Evolutionary conservation across 2,888 invertebrate genomes (phyloP), one percentile per base, ranked within the genome.

Genomic region (Bellardia pandia): DNA sequence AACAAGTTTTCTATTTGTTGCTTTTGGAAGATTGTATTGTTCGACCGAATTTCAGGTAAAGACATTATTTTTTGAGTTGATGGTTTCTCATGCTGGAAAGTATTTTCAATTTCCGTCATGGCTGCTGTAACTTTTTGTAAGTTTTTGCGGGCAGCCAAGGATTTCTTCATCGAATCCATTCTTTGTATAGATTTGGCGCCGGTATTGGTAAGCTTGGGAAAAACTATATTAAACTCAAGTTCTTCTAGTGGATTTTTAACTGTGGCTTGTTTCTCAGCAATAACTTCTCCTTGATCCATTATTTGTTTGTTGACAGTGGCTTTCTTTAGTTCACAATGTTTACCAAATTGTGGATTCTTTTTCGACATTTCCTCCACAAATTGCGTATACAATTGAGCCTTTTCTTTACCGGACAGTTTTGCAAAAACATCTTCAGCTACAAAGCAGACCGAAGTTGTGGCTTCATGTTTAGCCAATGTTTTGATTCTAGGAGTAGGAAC

Each of bases 381-480:
- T 48, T 91, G 90, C 13, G 91, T 92, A 40, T 92, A 93, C 4
- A 93, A 86, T 48, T 91, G 37, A 1, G 90, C 92, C 60, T 93
- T 93, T 48, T 93, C 93, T 86, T 91, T 92, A 2, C 93, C 93
- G 2, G 91, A 91, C 16, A 93, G 81, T 64, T 91, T 90, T 3
- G 88, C 90, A 64, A 93, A 92, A 0, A 91, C 91, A 62, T 93
- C 92, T 76, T 93, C 93, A 11, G 92, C 91, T 0, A 91, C 89
- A 5, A 93, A 88, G 33, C 91, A 91, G 13, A 16, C 33, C 5
- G 45, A 45, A 14, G 48, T 13, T 51, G 75, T 68, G 11, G 16
- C 1, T 4, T 37, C 7, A 1, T 58, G 14, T 9, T 60, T 72
- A 8, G 23, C 42, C 16, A 48, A 13, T 51, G 45, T 66, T 51